Percentiles rank a stretch among this genome's conserved stretches.
Conservation (phyloP, 1,140 invertebrate species). For the Polypedilum pembai region DNA sequence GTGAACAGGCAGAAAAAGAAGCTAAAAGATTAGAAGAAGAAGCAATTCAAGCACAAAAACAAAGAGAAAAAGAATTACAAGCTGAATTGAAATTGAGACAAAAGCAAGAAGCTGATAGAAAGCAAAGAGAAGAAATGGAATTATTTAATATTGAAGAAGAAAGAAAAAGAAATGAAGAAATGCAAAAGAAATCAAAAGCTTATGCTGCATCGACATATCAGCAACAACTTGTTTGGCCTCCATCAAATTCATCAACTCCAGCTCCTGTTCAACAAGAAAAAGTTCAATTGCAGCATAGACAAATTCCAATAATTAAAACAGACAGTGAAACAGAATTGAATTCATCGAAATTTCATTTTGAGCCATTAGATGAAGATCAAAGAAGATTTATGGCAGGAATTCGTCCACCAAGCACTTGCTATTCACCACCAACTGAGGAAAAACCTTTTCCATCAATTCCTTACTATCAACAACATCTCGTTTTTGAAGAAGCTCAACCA, state of each 20-base stretch:
- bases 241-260: conserved; percentile 29
- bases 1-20: not conserved
- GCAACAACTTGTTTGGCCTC: conserved; percentile 29
- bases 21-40: not conserved
- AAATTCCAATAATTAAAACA: conserved; percentile 16
- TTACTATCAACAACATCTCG: conserved; percentile 58
- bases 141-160: conserved; percentile 16
- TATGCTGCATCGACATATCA: conserved; percentile 20
- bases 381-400: conserved; percentile 42
- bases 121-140: conserved; percentile 21
- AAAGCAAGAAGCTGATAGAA: conserved; percentile 20
- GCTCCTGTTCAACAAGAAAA: conserved; percentile 27
- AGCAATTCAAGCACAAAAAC: not conserved
- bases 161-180: not conserved
- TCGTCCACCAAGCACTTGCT: conserved; percentile 47
- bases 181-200: not conserved
- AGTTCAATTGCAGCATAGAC: conserved; percentile 30
- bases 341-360: conserved; percentile 46
- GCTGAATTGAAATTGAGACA: not conserved
- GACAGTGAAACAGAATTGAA: conserved; percentile 37
- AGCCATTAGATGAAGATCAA: conserved; percentile 51
- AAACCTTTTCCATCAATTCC: conserved; percentile 57
- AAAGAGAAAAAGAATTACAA: not conserved
- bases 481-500: conserved; percentile 50
- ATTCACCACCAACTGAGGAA: conserved; percentile 48